Conservation (phyloP, 2,113 vertebrate genomes). For the Myrmophylax atrothorax region DNA sequence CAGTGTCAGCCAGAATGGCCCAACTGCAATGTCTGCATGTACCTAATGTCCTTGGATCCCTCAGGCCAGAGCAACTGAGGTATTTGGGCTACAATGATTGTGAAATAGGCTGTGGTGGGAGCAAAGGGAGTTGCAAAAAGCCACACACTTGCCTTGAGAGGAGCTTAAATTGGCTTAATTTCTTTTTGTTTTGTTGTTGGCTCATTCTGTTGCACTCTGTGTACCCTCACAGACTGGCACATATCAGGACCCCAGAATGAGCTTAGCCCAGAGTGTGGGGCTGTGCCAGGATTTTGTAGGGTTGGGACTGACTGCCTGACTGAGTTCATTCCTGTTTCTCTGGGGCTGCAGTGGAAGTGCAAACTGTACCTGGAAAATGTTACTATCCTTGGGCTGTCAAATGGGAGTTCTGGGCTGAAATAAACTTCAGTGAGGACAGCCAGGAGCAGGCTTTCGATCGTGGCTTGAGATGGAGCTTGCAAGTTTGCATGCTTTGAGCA, state of each 20-base stretch:
- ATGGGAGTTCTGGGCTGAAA: not conserved
- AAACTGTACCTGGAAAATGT: not conserved
- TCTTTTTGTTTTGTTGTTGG: not conserved
- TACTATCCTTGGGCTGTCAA: not conserved
- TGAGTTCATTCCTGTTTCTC: not conserved
- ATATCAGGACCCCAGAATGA: not conserved
- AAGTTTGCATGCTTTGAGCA: not conserved
- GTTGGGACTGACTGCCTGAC: not conserved
- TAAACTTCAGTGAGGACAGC: not conserved
- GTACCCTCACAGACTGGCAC: not conserved
- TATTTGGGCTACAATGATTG: not conserved
- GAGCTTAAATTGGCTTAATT: not conserved
- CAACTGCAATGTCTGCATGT: accelerated
- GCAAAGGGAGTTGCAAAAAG: not conserved
- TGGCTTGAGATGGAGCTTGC: not conserved
- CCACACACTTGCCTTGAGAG: not conserved
- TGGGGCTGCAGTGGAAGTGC: not conserved
- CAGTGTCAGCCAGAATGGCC: not conserved
- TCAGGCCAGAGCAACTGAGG: not conserved
- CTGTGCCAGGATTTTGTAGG: not conserved
- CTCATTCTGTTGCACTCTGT: not conserved
- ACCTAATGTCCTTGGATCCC: not conserved
- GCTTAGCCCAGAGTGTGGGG: not conserved
- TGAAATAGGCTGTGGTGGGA: not conserved
- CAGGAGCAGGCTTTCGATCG: not conserved